Base-by-base conservation (phyloP, 2,797 vertebrate genomes). In the Coregonus ussuriensis region DNA sequence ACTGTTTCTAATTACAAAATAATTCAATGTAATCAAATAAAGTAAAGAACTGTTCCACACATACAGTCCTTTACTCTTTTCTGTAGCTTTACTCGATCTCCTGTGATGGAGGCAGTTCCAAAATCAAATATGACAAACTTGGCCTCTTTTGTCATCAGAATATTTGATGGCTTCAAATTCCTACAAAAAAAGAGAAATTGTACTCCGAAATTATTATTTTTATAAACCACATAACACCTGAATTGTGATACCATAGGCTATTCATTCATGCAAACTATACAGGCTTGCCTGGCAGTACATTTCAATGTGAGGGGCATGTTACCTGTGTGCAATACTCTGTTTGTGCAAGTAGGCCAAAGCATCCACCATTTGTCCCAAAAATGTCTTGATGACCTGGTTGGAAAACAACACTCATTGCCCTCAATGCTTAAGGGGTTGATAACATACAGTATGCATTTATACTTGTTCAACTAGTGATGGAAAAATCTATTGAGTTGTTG, bases 131-230 rank as follows among this genome's bases (percentile, higher is more conserved):
- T 83, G 53, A 85, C 81, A 87, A 95, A 95, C 69, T 85, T 86
- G 52, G 4, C 4, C 25, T 67, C 81, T 1, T 68, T 74, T 67
- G 76, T 84, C 25, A 94, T 71, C 37, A 90, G 80, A 3, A 95
- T 91, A 88, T 95, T 95, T 29, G 94, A 93, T 15, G 95, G 94
- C 81, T 96, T 96, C 81, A 96, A 79, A 85, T 95, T 96, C 84
- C 95, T 95, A 81, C 31, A 87, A 88, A 62, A 72, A 13, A 16
- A 37, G 16, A 31, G 16, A 31, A 53, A 71, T 16, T 29, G 21
- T 66, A 56, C 29, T 25, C 63, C 15, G 13, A 67, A 25, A 29
- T 65, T 29, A 65, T 3, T 1, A 13, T 65, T n/a, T 65, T 29
- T 9, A 65, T 29, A 65, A 18, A 9, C 29, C 31, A 33, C 31